These are phyloP conservation scores for Epicauta chinensis DNA, from an alignment of 1,140 invertebrate species.

Conservation along the genomic window DNA sequence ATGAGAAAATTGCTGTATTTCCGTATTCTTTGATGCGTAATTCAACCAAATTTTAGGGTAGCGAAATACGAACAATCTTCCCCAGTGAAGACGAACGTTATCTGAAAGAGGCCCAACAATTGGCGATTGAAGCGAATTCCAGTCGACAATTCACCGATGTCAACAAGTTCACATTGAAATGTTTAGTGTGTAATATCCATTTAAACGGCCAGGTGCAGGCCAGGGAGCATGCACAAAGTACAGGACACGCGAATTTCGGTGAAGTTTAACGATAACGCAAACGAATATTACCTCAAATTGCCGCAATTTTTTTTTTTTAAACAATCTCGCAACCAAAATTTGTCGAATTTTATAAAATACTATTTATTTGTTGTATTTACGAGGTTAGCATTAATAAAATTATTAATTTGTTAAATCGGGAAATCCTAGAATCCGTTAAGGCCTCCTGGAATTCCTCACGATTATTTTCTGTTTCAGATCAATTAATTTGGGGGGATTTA, in stretches of 20 bases:
- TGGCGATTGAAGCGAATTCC: slow-evolving; percentile 81
- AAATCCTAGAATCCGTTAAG: too few relatives aligned
- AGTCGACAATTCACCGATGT: slow-evolving; percentile 86
- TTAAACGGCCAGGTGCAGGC: slow-evolving; percentile 75
- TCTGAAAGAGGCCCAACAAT: slow-evolving; percentile 69
- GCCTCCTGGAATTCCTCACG: too few relatives aligned
- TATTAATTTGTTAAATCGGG: too few relatives aligned
- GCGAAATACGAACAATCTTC: slow-evolving; percentile 72
- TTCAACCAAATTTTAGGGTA: slow-evolving; percentile 47
- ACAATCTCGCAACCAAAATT: neutral
- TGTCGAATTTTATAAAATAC: neutral
- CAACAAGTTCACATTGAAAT: slow-evolving; percentile 77
- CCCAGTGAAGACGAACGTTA: slow-evolving; percentile 64
- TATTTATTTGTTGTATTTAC: too few relatives aligned
- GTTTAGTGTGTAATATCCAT: slow-evolving; percentile 66
- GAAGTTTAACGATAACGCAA: slow-evolving; percentile 57
- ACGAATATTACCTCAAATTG: too few relatives aligned
- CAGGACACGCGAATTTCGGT: slow-evolving; percentile 82
- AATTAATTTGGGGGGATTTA: too few relatives aligned
- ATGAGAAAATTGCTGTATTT: slow-evolving; percentile 9
- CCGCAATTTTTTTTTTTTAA: too few relatives aligned
- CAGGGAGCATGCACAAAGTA: slow-evolving; percentile 74
- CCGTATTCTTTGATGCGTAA: neutral
- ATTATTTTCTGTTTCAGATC: too few relatives aligned
- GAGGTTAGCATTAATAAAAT: too few relatives aligned